Percentiles rank a stretch among this genome's conserved stretches.
Conservation (phyloP, 1,140 invertebrate species). For the Psilanteris sp. region DNA sequence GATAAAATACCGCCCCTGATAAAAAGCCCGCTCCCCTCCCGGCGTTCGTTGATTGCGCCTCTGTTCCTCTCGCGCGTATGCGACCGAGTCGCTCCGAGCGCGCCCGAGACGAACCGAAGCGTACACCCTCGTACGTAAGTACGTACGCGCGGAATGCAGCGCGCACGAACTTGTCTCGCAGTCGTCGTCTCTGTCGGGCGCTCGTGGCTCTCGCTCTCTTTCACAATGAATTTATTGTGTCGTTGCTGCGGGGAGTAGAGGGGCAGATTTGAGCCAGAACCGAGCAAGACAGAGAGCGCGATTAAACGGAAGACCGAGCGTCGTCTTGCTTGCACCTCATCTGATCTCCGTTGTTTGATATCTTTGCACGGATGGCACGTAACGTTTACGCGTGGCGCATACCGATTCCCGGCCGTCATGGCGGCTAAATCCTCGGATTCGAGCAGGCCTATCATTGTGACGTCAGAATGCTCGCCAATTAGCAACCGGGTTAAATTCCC, state of each 20-base stretch:
- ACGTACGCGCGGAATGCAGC: constrained; percentile 52
- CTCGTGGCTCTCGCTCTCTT: constrained; percentile 66
- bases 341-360: constrained; percentile 37
- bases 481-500: constrained; percentile 11
- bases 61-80: constrained; percentile 33
- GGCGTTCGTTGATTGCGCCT: background rate
- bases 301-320: constrained; percentile 48
- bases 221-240: constrained; percentile 77
- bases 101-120: constrained; percentile 27
- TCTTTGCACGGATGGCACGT: constrained; percentile 42
- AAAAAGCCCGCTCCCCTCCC: background rate
- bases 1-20: constrained; percentile 40
- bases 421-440: constrained; percentile 24
- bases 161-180: constrained; percentile 58
- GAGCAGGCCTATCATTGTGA: constrained; percentile 23
- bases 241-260: too few species aligned
- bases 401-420: constrained; percentile 58
- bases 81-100: constrained; percentile 36
- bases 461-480: constrained; percentile 52
- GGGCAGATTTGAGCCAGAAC: constrained; percentile 11
- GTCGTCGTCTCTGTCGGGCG: constrained; percentile 50
- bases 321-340: constrained; percentile 36
- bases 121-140: constrained; percentile 60
- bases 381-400: constrained; percentile 73
- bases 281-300: background rate